Evolutionary conservation across 2,113 vertebrate species (phyloP).

Genomic region (Naja naja): DNA sequence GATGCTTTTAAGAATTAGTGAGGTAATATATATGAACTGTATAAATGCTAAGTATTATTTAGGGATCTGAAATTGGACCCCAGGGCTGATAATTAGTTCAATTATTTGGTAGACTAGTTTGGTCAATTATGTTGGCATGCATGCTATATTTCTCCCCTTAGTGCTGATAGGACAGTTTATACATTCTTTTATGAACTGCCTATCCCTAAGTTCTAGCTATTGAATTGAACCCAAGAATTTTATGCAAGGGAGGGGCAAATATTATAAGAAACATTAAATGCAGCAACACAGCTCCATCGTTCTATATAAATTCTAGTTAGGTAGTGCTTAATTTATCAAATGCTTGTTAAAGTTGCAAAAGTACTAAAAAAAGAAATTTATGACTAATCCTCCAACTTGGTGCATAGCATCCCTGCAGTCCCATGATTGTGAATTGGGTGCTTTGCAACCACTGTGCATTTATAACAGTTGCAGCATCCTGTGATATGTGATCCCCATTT

Average conservation of each 20-base stretch:
- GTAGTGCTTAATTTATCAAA: neutral
- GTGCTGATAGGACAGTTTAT: neutral
- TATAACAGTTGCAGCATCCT: neutral
- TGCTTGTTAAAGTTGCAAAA: neutral
- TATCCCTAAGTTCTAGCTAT: neutral
- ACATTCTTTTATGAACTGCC: neutral
- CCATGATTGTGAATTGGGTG: neutral
- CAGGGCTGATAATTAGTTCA: neutral
- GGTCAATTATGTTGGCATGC: neutral
- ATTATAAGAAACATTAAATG: neutral
- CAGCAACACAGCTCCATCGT: neutral
- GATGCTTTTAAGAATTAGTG: neutral
- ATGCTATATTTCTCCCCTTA: neutral
- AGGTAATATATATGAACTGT: neutral
- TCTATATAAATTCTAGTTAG: neutral
- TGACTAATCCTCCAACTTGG: neutral
- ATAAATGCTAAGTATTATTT: constrained; percentile 15
- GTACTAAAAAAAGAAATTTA: neutral
- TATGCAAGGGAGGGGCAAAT: neutral
- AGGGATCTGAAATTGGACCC: neutral
- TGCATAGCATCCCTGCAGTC: neutral
- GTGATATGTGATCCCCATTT: neutral
- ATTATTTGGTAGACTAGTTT: constrained; percentile 14
- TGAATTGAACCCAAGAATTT: neutral
- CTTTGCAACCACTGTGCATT: neutral